Base-by-base conservation (phyloP, 2,888 invertebrate genomes). In the Drosophila austrosaltans region DNA sequence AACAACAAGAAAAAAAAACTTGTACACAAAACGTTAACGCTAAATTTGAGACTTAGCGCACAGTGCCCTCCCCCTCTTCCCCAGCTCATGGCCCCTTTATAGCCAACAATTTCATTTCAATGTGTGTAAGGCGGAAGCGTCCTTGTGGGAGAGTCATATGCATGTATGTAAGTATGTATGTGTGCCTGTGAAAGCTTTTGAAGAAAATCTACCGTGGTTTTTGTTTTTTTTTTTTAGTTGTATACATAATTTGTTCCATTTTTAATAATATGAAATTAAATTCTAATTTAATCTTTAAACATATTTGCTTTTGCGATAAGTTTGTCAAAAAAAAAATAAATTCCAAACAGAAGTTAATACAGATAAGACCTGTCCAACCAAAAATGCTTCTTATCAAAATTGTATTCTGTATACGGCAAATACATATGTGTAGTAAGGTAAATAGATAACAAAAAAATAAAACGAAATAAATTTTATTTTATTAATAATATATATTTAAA, bases 11-110 rank as follows among this genome's bases (percentile, higher is more conserved):
- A 80, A 80, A 53, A 62, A 56, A 63, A 70, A 66, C 58, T 66
- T 69, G 66, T 40, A 69, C 64, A 82, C 76, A 82, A 82, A 81
- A 82, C 83, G 74, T 86, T 86, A 86, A 84, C 86, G 81, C 59
- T 80, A 87, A 79, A 87, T 81, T 84, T 84, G 72, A 81, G 77
- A 62, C 77, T 84, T 82, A 82, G 64, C 73, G 69, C 59, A 25
- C 59, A 25, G 48, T 71, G 81, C 69, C 79, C 73, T 58, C 0
- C 12, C 10, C 7, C 25, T 62, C 40, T 8, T 28, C 10, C 22
- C 3, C 28, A 3, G 2, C 22, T 8, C 36, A 7, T 25, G 16
- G 57, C 56, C 53, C 28, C 42, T 1, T 4, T 10, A 48, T 25
- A 39, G 3, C 32, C 32, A 32, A 32, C 39, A 39, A 12, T 39